These are phyloP conservation scores for Periophthalmus magnuspinnatus DNA, from an alignment of 2,797 vertebrate species.

Conservation along the genomic window DNA sequence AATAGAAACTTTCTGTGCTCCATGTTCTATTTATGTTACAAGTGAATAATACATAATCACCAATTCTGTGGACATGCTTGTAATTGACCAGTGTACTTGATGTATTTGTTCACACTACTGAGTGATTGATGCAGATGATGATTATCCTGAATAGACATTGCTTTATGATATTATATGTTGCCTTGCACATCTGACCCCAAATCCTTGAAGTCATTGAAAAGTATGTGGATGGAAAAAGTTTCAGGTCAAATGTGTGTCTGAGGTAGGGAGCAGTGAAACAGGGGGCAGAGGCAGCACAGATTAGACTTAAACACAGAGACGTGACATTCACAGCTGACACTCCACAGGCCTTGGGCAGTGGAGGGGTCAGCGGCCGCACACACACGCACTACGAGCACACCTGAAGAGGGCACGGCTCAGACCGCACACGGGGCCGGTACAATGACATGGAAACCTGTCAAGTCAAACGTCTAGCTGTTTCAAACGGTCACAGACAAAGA, in stretches of 20 bases:
- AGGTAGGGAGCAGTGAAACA: slow-evolving; percentile 16
- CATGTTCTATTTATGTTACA: background rate
- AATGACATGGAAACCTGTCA: slow-evolving; percentile 70
- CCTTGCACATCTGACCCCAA: background rate
- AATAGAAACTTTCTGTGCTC: background rate
- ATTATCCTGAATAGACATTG: background rate
- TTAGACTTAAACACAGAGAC: slow-evolving; percentile 31
- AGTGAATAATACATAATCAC: background rate
- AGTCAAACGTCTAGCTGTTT: slow-evolving; percentile 53
- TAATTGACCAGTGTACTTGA: background rate
- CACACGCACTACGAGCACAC: slow-evolving; percentile 40
- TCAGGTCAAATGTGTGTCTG: slow-evolving; percentile 38
- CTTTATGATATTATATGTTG: background rate
- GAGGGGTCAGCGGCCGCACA: slow-evolving; percentile 44
- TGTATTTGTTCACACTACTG: background rate
- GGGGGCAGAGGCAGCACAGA: slow-evolving; percentile 17
- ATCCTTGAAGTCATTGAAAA: slow-evolving; percentile 4
- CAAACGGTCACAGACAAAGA: slow-evolving; percentile 57
- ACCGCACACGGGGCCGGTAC: slow-evolving; percentile 40
- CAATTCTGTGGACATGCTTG: too few species aligned
- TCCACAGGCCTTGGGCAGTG: slow-evolving; percentile 40
- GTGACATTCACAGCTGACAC: slow-evolving; percentile 57
- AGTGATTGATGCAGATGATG: background rate
- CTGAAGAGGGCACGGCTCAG: slow-evolving; percentile 54
- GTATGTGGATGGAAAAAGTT: slow-evolving; percentile 5